phyloP scores from a whole-genome alignment of 1,140 invertebrate species.

The Galendromus occidentalis region DNA sequence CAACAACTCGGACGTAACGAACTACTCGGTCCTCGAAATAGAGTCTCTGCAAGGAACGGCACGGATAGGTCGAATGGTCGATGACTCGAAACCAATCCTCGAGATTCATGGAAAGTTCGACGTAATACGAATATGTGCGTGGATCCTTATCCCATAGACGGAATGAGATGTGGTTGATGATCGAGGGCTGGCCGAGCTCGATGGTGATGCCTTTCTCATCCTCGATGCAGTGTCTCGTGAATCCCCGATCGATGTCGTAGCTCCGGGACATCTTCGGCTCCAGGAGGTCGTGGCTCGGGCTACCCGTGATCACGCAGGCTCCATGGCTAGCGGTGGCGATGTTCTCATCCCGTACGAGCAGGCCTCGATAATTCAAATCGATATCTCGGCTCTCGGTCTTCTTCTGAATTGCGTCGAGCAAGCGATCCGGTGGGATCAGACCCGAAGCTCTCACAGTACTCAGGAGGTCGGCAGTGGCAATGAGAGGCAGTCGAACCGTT shows the following conservation, averaged over 20 bases:
- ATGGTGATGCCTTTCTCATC: constrained; percentile 61
- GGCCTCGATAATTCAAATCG: constrained; percentile 51
- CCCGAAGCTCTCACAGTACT: constrained; percentile 62
- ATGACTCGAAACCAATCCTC: constrained; percentile 81
- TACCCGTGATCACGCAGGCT: constrained; percentile 66
- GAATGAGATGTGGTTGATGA: constrained; percentile 80
- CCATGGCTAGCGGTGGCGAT: constrained; percentile 53
- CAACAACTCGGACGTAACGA: constrained; percentile 64
- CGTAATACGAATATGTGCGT: constrained; percentile 75
- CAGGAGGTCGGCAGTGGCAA: constrained; percentile 64
- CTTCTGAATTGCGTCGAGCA: constrained; percentile 79
- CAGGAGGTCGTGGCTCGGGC: constrained; percentile 54
- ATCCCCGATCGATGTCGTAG: constrained; percentile 79
- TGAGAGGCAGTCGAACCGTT: constrained; percentile 58
- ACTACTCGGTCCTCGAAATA: constrained; percentile 77
- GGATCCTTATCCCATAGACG: constrained; percentile 82
- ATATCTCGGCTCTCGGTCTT: constrained; percentile 46
- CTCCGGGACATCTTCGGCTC: constrained; percentile 57
- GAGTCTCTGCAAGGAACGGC: constrained; percentile 86
- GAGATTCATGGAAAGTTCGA: constrained; percentile 88
- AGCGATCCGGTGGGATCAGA: constrained; percentile 62
- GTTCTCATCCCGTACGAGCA: constrained; percentile 58
- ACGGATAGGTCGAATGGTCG: constrained; percentile 73
- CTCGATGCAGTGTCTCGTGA: constrained; percentile 76
- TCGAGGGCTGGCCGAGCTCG: constrained; percentile 60